Conservation (phyloP, 2,888 invertebrate genomes). For the Apamea epomidion region DNA sequence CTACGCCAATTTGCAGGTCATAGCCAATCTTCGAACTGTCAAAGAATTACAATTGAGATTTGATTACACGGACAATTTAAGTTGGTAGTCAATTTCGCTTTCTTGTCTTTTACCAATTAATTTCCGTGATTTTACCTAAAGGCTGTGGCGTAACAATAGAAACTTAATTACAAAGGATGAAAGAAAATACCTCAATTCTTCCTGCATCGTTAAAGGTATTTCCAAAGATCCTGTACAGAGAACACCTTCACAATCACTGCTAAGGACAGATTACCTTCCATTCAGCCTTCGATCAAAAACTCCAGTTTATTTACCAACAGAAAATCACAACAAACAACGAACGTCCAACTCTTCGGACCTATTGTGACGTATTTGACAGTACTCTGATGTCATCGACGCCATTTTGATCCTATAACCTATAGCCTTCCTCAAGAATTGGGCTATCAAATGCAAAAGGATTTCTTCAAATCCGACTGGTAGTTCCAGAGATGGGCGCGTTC, state of each 20-base stretch:
- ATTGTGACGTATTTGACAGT: slow-evolving; percentile 38
- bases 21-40: too few species aligned
- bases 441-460: too few species aligned
- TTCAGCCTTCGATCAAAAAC: background rate
- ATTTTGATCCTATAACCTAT: slow-evolving; percentile 39
- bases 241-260: background rate
- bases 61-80: too few species aligned
- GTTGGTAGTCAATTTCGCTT: too few species aligned
- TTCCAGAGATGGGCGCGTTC: too few species aligned
- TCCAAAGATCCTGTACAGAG: background rate
- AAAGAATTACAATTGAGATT: too few species aligned
- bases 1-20: too few species aligned
- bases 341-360: slow-evolving; percentile 9
- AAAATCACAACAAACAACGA: background rate
- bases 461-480: too few species aligned
- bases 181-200: background rate
- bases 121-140: too few species aligned
- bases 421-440: too few species aligned
- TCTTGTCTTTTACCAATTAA: too few species aligned
- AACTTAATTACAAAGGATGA: background rate
- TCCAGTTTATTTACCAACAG: background rate
- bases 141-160: background rate
- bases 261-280: background rate
- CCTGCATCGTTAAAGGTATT: background rate
- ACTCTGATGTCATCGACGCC: slow-evolving; percentile 17